phyloP scores from a whole-genome alignment of 2,797 vertebrate genomes.

The Echiichthys vipera region DNA sequence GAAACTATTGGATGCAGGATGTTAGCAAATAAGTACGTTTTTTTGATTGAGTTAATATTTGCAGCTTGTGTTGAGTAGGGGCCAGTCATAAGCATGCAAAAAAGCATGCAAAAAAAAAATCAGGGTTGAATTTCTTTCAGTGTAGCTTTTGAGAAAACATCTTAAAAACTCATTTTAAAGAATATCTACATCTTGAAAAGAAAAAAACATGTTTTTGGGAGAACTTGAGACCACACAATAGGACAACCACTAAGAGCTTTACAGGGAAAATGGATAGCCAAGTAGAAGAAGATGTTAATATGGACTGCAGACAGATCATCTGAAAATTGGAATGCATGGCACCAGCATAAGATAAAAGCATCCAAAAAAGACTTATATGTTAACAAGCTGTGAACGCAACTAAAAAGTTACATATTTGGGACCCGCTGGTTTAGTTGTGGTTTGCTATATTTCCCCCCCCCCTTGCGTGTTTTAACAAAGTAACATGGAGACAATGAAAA shows the following conservation, averaged over 20 bases:
- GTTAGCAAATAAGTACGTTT: too few species aligned
- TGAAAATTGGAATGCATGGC: conserved; percentile 1
- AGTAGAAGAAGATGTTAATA: conserved; percentile 26
- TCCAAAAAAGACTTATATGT: conserved; percentile 8
- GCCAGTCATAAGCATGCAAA: background rate
- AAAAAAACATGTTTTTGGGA: conserved; percentile 19
- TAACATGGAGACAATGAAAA: conserved; percentile 46
- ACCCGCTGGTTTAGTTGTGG: background rate
- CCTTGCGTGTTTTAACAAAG: conserved; percentile 22
- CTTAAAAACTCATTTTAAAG: background rate
- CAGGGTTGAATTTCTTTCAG: background rate
- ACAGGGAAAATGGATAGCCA: conserved; percentile 15
- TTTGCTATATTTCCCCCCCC: background rate
- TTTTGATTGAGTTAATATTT: too few species aligned
- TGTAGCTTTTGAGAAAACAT: background rate
- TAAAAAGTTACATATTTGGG: background rate
- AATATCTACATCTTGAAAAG: conserved; percentile 31
- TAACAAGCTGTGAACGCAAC: conserved; percentile 14
- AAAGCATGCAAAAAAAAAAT: too few species aligned
- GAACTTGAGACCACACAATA: conserved; percentile 18
- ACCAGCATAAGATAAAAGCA: background rate
- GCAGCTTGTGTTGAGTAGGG: background rate
- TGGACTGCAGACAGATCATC: conserved; percentile 13
- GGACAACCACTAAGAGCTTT: background rate
- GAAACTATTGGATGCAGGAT: conserved; percentile 3